Conservation (phyloP, 2,797 vertebrate genomes). For the Loriculus beryllinus region DNA sequence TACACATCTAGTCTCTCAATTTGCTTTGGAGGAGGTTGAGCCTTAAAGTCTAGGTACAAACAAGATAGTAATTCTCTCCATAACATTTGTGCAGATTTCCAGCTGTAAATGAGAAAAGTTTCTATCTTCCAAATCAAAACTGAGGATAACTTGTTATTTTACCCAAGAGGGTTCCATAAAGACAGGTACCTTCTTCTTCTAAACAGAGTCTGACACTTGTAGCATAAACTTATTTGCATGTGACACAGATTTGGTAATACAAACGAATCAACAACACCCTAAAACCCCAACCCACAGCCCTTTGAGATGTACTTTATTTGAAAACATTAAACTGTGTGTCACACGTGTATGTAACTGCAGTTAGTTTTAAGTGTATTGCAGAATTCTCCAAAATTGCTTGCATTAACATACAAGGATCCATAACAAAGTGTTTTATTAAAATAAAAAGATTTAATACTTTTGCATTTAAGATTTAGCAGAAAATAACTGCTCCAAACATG, state of each 20-base stretch:
- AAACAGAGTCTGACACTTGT: neutral
- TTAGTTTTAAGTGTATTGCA: neutral
- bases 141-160: neutral
- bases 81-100: neutral
- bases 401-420: neutral
- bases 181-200: neutral
- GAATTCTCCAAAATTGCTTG: neutral
- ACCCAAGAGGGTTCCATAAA: neutral
- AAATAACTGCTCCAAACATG: conserved; percentile 66
- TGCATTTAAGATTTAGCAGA: conserved; percentile 68
- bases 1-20: too few species aligned
- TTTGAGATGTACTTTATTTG: neutral
- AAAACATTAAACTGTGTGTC: neutral
- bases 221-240: neutral
- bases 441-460: conserved; percentile 76
- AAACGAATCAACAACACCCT: too few species aligned
- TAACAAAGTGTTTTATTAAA: conserved; percentile 74
- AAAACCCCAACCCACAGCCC: neutral
- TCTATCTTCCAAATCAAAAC: neutral
- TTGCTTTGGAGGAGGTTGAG: neutral
- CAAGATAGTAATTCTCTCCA: neutral
- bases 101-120: neutral
- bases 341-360: neutral
- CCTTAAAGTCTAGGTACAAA: neutral
- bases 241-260: neutral